These are phyloP conservation scores for Aulostomus chinensis DNA, from an alignment of 2,797 vertebrate genomes.

Conservation along the genomic window DNA sequence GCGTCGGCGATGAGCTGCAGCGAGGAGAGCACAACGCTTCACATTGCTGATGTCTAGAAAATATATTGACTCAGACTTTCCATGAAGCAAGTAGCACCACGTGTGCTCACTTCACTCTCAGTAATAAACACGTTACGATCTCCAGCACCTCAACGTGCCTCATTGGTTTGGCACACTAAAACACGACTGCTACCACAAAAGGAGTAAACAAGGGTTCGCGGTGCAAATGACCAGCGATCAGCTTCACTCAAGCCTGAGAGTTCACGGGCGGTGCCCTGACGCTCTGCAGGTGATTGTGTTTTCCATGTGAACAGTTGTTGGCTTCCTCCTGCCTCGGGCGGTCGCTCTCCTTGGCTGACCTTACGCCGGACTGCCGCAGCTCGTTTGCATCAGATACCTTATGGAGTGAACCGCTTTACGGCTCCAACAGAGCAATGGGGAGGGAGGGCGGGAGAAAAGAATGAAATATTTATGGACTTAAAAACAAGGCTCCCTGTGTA, in stretches of 20 bases:
- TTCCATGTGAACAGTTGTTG: constrained; percentile 36
- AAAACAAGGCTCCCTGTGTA: too few species aligned
- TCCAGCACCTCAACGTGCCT: too few species aligned
- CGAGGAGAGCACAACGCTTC: too few species aligned
- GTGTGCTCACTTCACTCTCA: too few species aligned
- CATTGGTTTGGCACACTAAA: too few species aligned
- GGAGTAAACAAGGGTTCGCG: constrained; percentile 5
- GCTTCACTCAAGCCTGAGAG: constrained; percentile 24
- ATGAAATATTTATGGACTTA: constrained; percentile 44
- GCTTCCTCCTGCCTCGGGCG: constrained; percentile 47
- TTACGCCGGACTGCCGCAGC: constrained; percentile 57
- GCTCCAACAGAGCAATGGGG: constrained; percentile 16
- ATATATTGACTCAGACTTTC: too few species aligned
- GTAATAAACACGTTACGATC: too few species aligned
- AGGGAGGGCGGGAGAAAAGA: neutral
- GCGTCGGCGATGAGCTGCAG: too few species aligned
- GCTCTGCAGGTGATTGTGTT: constrained; percentile 30
- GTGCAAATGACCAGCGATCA: constrained; percentile 33
- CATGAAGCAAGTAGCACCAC: too few species aligned
- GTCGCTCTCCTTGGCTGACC: constrained; percentile 64
- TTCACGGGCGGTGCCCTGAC: constrained; percentile 13
- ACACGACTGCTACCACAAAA: too few species aligned
- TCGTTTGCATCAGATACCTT: constrained; percentile 62
- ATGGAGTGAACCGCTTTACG: constrained; percentile 39
- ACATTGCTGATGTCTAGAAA: too few species aligned